Conservation (phyloP, 2,888 invertebrate species). For the Linnaemya vulpina region DNA sequence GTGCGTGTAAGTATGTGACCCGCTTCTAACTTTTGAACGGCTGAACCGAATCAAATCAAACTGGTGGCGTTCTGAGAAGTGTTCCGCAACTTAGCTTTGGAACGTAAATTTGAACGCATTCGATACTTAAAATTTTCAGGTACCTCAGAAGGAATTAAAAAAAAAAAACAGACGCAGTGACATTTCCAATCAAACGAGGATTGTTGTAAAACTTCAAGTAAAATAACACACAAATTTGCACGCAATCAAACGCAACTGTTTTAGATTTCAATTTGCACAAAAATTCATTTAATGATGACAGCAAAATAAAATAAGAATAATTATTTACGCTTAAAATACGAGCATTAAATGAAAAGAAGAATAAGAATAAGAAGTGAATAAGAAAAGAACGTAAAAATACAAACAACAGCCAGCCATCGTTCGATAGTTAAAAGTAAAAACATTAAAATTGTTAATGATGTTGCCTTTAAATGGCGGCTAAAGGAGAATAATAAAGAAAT, state of each 20-base stretch:
- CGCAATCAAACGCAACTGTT: background rate
- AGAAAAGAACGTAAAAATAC: background rate
- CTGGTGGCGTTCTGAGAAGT: no score
- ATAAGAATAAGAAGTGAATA: constrained; percentile 23
- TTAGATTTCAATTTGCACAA: background rate
- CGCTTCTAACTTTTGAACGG: no score
- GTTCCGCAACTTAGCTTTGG: no score
- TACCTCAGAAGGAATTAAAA: no score
- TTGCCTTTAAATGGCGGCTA: background rate
- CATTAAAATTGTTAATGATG: constrained; percentile 39
- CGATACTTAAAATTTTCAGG: no score
- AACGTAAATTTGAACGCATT: no score
- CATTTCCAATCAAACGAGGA: no score
- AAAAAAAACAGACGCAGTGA: no score
- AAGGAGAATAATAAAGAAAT: background rate
- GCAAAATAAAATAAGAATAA: constrained; percentile 24
- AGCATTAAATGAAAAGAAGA: background rate
- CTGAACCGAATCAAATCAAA: no score
- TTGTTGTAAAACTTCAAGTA: no score
- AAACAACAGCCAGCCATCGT: constrained; percentile 4
- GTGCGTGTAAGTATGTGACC: no score
- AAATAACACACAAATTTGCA: background rate
- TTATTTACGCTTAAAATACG: constrained; percentile 16
- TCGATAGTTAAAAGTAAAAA: constrained; percentile 23
- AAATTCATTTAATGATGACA: constrained; percentile 19